phyloP scores from a whole-genome alignment of 2,888 invertebrate genomes.

The Drosophila villosipedis region DNA sequence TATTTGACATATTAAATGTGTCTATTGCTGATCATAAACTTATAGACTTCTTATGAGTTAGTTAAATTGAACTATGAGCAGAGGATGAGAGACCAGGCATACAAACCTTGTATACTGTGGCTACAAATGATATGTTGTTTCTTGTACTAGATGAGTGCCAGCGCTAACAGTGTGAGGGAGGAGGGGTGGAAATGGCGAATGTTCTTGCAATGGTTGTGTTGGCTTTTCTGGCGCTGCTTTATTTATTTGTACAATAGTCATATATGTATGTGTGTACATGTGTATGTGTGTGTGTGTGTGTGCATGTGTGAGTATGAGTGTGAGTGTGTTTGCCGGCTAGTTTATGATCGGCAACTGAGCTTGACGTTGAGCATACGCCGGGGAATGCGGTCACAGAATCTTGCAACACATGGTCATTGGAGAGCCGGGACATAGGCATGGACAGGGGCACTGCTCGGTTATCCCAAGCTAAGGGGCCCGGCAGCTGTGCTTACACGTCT shows the following conservation, averaged over 20 bases:
- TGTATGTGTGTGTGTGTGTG: conserved; percentile 17
- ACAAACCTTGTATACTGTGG: conserved; percentile 16
- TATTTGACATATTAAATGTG: background rate
- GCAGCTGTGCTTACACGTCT: conserved; percentile 49
- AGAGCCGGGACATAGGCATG: conserved; percentile 7
- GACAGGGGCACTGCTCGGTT: conserved; percentile 7
- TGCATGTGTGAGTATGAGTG: conserved; percentile 12
- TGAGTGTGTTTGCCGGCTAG: conserved; percentile 48
- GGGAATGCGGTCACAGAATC: conserved; percentile 61
- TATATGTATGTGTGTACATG: conserved; percentile 13
- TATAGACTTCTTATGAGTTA: background rate
- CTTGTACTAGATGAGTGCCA: conserved; percentile 36
- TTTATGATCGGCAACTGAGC: conserved; percentile 76
- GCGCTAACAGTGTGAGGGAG: background rate
- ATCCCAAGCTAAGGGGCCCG: background rate
- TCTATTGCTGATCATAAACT: background rate
- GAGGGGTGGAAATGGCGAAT: conserved; percentile 9
- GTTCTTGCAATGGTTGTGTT: conserved; percentile 26
- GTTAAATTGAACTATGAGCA: conserved; percentile 22
- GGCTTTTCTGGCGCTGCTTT: conserved; percentile 37
- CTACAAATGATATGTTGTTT: conserved; percentile 72
- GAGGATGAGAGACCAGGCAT: conserved; percentile 16
- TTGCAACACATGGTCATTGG: conserved; percentile 41
- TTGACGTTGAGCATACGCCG: conserved; percentile 70
- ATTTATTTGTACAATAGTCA: conserved; percentile 42